Conservation (phyloP, 1,140 invertebrate genomes). For the Ylistrum balloti region DNA sequence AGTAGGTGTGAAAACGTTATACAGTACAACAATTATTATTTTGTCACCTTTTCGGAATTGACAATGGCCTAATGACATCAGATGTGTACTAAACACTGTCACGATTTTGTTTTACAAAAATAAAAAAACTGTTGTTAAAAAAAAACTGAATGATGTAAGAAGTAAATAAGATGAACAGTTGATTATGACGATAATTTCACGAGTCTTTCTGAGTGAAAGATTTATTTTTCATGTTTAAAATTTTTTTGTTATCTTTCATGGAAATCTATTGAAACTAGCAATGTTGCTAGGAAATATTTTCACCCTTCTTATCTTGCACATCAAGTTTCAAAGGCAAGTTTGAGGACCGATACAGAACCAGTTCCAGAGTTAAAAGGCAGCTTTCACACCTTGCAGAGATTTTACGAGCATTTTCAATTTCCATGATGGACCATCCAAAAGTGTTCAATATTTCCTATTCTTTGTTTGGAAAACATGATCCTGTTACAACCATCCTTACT, state of each 20-base stretch:
- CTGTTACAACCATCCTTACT: not conserved
- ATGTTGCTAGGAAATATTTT: constrained; percentile 2
- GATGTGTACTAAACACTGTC: not conserved
- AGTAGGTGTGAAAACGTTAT: constrained; percentile 33
- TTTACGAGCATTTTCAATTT: constrained; percentile 40
- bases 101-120: not conserved
- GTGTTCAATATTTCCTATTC: not conserved
- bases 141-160: not conserved
- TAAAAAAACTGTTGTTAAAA: not conserved
- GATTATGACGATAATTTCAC: not conserved
- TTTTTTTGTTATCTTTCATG: not conserved
- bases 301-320: not conserved
- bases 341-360: not conserved
- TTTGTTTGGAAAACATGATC: not conserved
- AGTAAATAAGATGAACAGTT: not conserved
- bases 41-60: not conserved
- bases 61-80: not conserved
- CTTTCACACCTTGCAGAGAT: not conserved
- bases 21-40: constrained; percentile 40
- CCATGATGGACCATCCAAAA: not conserved
- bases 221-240: not conserved
- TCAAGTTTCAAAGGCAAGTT: constrained; percentile 19
- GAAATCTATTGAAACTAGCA: not conserved
- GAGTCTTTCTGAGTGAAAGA: not conserved
- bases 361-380: not conserved